Evolutionary conservation across 1,140 invertebrate genomes (phyloP).

Genomic region (Lutraria rhynchaena): DNA sequence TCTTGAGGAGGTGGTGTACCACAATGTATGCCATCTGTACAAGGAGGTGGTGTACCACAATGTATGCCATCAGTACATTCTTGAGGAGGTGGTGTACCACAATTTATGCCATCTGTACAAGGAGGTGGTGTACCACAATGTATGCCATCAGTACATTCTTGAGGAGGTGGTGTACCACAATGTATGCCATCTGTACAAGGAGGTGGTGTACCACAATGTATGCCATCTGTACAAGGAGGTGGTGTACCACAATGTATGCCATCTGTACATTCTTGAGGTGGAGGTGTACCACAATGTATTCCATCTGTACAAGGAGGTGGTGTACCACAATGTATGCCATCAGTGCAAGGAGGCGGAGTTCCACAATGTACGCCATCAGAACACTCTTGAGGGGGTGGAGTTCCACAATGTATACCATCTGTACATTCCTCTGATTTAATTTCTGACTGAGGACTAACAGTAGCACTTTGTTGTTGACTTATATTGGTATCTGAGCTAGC

Average conservation of each 20-base stretch:
- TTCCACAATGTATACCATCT: conserved; percentile 54
- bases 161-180: conserved; percentile 51
- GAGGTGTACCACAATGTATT: conserved; percentile 44
- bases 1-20: conserved; percentile 42
- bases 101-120: conserved; percentile 39
- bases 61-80: conserved; percentile 41
- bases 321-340: conserved; percentile 54
- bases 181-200: conserved; percentile 49
- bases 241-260: conserved; percentile 42
- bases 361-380: conserved; percentile 43
- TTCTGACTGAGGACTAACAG: background rate
- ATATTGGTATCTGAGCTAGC: no score
- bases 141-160: conserved; percentile 28
- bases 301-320: conserved; percentile 46
- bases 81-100: conserved; percentile 39
- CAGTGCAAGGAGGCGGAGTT: conserved; percentile 31
- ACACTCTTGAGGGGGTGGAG: conserved; percentile 35
- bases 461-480: background rate
- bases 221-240: conserved; percentile 49
- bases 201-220: conserved; percentile 60
- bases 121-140: conserved; percentile 52
- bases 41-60: conserved; percentile 52
- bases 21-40: conserved; percentile 56
- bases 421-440: background rate
- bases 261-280: background rate